Percentiles rank a stretch among this genome's conserved stretches.
Evolutionary conservation across 2,888 invertebrate species (phyloP).

Genomic region (Drosophila cognata): DNA sequence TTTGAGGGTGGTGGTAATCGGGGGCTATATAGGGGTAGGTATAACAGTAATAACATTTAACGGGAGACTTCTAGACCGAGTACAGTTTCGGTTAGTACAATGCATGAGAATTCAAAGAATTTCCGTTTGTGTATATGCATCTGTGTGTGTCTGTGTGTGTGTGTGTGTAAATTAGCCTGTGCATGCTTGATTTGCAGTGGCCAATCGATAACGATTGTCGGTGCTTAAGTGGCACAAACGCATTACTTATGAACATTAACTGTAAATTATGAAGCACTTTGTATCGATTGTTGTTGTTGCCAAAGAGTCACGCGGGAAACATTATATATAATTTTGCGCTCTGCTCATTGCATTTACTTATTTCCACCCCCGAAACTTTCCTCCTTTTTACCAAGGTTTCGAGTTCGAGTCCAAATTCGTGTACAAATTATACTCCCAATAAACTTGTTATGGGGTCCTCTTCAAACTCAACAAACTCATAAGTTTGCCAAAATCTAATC

Average conservation of each 20-base stretch:
- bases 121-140: conserved; percentile 1
- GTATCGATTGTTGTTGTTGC: neutral
- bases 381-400: neutral
- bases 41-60: conserved; percentile 58
- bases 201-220: conserved; percentile 49
- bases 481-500: neutral
- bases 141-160: conserved; percentile 16
- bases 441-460: too few species aligned
- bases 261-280: conserved; percentile 17
- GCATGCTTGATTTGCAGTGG: conserved; percentile 58
- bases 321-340: neutral
- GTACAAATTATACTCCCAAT: too few species aligned
- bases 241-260: conserved; percentile 11
- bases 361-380: neutral
- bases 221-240: conserved; percentile 16
- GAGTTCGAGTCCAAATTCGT: too few species aligned
- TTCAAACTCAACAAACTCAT: too few species aligned
- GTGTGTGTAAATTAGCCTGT: conserved; percentile 31
- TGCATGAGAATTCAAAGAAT: conserved; percentile 52
- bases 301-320: neutral
- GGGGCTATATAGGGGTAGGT: conserved; percentile 4
- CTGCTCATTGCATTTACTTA: neutral
- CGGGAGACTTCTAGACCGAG: conserved; percentile 9
- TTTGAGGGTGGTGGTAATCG: neutral
- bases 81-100: conserved; percentile 33